Conservation (phyloP, 1,140 invertebrate genomes). For the Lordiphosa collinella region DNA sequence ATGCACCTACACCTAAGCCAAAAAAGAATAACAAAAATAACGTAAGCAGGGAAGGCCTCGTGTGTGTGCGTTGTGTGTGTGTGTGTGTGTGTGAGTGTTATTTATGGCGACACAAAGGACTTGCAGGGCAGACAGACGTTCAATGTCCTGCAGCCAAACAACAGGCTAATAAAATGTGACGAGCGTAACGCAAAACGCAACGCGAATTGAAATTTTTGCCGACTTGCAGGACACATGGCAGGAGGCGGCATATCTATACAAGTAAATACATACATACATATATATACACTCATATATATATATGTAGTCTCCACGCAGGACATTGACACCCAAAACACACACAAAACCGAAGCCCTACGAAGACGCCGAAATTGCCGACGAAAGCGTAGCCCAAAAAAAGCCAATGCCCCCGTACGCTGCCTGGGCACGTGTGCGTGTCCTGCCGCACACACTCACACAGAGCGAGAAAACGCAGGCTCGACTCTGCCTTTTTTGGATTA, state of each 20-base stretch:
- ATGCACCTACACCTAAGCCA: conserved; percentile 62
- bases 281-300: conserved; percentile 15
- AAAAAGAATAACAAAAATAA: conserved; percentile 24
- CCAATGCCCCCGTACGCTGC: conserved; percentile 37
- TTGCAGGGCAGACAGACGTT: conserved; percentile 58
- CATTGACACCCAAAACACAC: conserved; percentile 70
- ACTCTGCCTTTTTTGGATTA: conserved; percentile 33
- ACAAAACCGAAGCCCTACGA: conserved; percentile 54
- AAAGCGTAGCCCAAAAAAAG: conserved; percentile 51
- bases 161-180: conserved; percentile 75
- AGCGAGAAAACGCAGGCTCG: conserved; percentile 15
- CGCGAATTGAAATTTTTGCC: conserved; percentile 53
- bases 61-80: too few species aligned
- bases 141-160: conserved; percentile 72
- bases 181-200: conserved; percentile 66
- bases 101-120: conserved; percentile 72
- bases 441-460: conserved; percentile 37
- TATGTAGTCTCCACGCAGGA: conserved; percentile 46
- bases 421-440: conserved; percentile 66
- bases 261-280: conserved; percentile 3
- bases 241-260: background rate
- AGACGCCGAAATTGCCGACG: conserved; percentile 46
- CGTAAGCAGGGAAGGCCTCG: conserved; percentile 27
- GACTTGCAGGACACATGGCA: conserved; percentile 33
- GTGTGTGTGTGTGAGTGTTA: conserved; percentile 48